Conservation (phyloP, 2,888 invertebrate species). For the Hemithea aestivaria region DNA sequence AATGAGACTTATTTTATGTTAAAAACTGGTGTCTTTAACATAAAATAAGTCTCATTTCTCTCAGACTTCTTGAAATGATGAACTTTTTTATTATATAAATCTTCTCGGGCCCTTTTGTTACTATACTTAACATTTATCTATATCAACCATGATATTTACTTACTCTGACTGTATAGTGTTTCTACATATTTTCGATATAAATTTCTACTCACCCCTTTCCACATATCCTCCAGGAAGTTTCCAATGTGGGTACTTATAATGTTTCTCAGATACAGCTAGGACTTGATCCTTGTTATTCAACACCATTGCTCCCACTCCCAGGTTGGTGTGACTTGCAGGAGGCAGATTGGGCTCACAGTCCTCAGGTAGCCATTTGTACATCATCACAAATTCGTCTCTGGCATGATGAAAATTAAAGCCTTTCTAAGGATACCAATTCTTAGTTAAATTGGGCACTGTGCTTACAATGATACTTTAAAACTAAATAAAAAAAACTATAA, state of each 20-base stretch:
- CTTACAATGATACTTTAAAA: neutral
- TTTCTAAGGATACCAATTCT: conserved; percentile 75
- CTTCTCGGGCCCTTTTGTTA: no score
- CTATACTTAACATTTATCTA: no score
- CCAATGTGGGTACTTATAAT: conserved; percentile 84
- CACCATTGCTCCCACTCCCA: conserved; percentile 92
- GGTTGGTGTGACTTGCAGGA: conserved; percentile 85
- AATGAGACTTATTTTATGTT: no score
- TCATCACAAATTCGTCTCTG: conserved; percentile 86
- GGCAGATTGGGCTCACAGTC: conserved; percentile 83
- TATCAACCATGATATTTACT: no score
- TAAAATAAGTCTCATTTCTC: no score
- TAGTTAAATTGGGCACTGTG: conserved; percentile 16
- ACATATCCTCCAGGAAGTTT: conserved; percentile 96
- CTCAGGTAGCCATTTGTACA: conserved; percentile 89
- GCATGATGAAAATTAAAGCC: conserved; percentile 96
- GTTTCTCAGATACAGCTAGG: conserved; percentile 89
- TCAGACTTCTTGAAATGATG: no score
- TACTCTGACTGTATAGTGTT: no score
- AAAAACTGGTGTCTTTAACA: no score
- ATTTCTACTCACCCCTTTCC: conserved; percentile 87
- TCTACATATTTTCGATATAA: no score
- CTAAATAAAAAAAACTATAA: neutral
- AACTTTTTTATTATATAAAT: no score
- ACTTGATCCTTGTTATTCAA: conserved; percentile 86